Evolutionary conservation across 2,888 invertebrate genomes (phyloP).

Genomic region (Holacanthella duospinosa): DNA sequence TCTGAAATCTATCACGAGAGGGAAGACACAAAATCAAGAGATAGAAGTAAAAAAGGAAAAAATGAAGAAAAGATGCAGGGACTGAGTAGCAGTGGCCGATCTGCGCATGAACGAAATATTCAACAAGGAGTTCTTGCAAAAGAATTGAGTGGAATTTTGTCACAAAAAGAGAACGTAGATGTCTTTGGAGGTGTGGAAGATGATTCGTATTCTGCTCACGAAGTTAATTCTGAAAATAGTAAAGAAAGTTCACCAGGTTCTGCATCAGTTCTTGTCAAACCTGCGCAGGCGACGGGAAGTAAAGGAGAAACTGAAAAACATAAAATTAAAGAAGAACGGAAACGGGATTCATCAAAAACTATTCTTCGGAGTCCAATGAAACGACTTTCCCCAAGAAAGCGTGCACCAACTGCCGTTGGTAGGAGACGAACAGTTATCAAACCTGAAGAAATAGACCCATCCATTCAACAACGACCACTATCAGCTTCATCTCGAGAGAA

Average conservation of each 20-base stretch:
- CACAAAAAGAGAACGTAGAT: not conserved
- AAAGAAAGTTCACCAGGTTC: not conserved
- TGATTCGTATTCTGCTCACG: too few species aligned
- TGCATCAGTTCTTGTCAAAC: constrained; percentile 2
- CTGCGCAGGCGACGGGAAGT: not conserved
- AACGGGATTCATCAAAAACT: not conserved
- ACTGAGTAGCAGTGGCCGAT: too few species aligned
- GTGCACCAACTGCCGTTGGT: not conserved
- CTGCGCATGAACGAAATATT: too few species aligned
- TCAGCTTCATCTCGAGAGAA: constrained; percentile 9
- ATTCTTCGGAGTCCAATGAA: not conserved
- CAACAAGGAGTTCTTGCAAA: constrained; percentile 15
- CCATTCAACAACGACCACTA: not conserved
- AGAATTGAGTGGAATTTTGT: not conserved
- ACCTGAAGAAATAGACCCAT: not conserved
- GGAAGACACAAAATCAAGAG: too few species aligned
- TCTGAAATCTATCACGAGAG: too few species aligned
- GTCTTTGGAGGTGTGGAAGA: not conserved
- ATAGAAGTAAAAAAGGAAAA: too few species aligned
- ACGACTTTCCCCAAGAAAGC: not conserved
- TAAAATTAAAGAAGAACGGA: not conserved
- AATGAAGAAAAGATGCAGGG: too few species aligned
- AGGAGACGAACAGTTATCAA: not conserved
- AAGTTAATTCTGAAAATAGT: not conserved
- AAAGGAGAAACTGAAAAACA: not conserved